A percentile compares a stretch with the other conserved stretches of the same genome.
Conservation (phyloP, 2,888 invertebrate species). For the Aporophyla lueneburgensis region DNA sequence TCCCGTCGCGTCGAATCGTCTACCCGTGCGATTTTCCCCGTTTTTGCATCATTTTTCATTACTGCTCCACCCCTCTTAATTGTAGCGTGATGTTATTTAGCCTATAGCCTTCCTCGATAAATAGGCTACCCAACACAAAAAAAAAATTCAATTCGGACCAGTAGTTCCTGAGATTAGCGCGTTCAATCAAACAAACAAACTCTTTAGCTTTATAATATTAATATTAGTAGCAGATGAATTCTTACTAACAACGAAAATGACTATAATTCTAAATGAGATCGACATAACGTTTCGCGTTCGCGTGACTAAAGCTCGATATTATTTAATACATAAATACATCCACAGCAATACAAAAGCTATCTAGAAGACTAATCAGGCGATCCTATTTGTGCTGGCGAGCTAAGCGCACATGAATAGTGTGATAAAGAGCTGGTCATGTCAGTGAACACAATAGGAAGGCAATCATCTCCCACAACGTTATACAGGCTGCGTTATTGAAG, state of each 20-base stretch:
- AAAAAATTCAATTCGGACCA: no score
- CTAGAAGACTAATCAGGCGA: conserved; percentile 52
- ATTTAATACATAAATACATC: conserved; percentile 24
- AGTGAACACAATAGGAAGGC: conserved; percentile 64
- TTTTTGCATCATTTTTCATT: no score
- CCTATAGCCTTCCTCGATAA: no score
- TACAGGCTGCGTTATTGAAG: conserved; percentile 58
- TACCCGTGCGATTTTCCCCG: no score
- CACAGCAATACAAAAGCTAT: conserved; percentile 46
- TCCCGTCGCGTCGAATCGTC: no score
- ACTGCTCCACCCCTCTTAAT: no score
- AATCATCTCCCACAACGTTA: conserved; percentile 66
- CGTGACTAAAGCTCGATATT: background rate
- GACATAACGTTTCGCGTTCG: background rate
- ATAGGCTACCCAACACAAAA: no score
- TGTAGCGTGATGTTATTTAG: no score
- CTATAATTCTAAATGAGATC: background rate
- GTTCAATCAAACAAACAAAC: no score
- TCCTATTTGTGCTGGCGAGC: conserved; percentile 54
- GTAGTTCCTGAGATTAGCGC: no score
- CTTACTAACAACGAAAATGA: background rate
- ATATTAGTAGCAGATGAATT: no score
- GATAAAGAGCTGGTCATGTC: conserved; percentile 65
- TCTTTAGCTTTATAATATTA: no score
- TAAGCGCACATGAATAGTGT: conserved; percentile 59